These are phyloP conservation scores for Natator depressus DNA, from an alignment of 2,113 vertebrate genomes.

Conservation along the genomic window DNA sequence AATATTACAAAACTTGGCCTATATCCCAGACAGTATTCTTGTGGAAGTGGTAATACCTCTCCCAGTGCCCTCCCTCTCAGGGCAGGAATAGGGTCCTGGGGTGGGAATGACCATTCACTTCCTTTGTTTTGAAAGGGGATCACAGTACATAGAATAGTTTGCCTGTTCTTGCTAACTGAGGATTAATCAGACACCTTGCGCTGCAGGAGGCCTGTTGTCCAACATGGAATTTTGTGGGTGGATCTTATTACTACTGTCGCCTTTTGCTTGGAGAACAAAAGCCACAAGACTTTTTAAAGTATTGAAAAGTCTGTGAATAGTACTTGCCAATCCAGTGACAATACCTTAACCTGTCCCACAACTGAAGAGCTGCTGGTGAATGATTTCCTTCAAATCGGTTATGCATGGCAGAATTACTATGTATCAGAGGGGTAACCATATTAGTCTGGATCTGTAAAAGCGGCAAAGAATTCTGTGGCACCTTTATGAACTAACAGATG, in stretches of 20 bases:
- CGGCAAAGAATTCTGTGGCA: too few species aligned
- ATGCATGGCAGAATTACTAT: neutral
- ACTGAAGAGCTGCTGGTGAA: accelerated
- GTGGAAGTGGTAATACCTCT: neutral
- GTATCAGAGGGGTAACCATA: too few species aligned
- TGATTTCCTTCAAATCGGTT: accelerated
- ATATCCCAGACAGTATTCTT: neutral
- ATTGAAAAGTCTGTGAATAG: neutral
- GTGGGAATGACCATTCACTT: neutral
- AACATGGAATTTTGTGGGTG: neutral
- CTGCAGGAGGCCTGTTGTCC: accelerated
- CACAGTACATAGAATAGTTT: neutral
- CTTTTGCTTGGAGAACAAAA: neutral
- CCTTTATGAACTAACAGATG: too few species aligned
- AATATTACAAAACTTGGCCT: neutral
- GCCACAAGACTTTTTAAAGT: neutral
- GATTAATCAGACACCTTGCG: too few species aligned
- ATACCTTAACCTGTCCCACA: neutral
- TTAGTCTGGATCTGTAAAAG: too few species aligned
- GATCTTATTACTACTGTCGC: neutral
- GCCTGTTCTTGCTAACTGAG: too few species aligned
- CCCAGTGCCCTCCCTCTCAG: too few species aligned
- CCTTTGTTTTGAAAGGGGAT: accelerated
- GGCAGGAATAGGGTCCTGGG: neutral
- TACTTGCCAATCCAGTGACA: neutral